These are phyloP conservation scores for Mustela nigripes DNA, from an alignment of 2,113 vertebrate genomes.

Conservation along the genomic window DNA sequence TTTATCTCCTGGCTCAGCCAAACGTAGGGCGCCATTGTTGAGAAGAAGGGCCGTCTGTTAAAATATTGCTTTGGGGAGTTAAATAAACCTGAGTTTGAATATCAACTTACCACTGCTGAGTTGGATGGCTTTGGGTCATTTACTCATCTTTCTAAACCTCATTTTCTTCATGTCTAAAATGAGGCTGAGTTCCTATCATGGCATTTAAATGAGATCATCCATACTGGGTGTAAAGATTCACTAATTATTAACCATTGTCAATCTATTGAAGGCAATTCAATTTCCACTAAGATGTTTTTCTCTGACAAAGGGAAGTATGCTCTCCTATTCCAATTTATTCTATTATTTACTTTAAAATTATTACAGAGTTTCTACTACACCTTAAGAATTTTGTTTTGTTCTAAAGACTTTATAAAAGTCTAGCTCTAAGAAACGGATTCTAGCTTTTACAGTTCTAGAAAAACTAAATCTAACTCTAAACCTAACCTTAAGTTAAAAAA, in stretches of 20 bases:
- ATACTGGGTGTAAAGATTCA: neutral
- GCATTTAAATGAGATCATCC: neutral
- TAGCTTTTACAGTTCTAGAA: neutral
- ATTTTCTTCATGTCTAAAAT: neutral
- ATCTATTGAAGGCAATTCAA: neutral
- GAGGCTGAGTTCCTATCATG: neutral
- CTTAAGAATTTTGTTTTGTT: neutral
- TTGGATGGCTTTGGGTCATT: neutral
- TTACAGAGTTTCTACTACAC: neutral
- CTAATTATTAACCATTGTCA: neutral
- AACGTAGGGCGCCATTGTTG: neutral
- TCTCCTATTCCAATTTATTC: neutral
- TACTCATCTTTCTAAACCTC: neutral
- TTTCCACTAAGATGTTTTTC: neutral
- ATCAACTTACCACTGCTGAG: neutral
- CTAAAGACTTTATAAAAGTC: conserved; percentile 17
- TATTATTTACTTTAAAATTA: neutral
- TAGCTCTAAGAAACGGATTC: neutral
- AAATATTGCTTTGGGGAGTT: neutral
- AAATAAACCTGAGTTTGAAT: neutral
- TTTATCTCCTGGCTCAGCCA: neutral
- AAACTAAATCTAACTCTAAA: neutral
- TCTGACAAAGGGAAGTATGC: neutral
- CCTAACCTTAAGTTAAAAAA: neutral
- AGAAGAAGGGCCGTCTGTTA: neutral